Conservation (phyloP, 2,888 invertebrate genomes). For the Pammene fasciana region DNA sequence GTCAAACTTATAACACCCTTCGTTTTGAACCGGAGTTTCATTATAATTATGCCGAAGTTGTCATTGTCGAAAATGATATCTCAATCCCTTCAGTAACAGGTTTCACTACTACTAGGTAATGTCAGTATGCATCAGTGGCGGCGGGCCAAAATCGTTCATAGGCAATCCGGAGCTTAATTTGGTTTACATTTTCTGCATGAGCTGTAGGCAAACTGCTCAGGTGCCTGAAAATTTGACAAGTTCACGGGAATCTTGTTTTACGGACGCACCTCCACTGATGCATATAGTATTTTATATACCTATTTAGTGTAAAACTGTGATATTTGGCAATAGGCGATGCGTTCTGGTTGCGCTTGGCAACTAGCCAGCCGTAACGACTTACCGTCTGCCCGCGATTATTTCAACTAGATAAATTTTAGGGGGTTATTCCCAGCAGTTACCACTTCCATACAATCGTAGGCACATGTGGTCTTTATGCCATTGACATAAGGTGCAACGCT, state of each 20-base stretch:
- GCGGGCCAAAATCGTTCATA: no score
- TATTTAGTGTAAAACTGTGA: constrained; percentile 45
- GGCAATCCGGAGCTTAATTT: no score
- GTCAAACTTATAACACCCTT: no score
- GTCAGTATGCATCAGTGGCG: no score
- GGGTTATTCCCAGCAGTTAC: constrained; percentile 13
- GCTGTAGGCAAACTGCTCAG: no score
- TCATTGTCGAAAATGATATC: neutral
- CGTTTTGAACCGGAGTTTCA: no score
- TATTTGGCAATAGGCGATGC: constrained; percentile 53
- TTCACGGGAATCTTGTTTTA: no score
- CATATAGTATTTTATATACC: neutral
- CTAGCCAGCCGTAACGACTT: constrained; percentile 66
- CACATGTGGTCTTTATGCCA: neutral
- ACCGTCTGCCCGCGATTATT: constrained; percentile 67
- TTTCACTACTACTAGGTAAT: no score
- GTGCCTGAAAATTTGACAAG: no score
- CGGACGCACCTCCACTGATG: no score
- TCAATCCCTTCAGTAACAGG: neutral
- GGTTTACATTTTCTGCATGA: no score
- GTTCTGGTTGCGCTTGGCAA: constrained; percentile 61
- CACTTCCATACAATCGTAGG: constrained; percentile 1
- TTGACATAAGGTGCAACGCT: neutral
- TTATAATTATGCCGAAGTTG: no score
- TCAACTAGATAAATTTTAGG: constrained; percentile 74